These are phyloP conservation scores for Platalea minor DNA, from an alignment of 2,797 vertebrate species.

Conservation along the genomic window DNA sequence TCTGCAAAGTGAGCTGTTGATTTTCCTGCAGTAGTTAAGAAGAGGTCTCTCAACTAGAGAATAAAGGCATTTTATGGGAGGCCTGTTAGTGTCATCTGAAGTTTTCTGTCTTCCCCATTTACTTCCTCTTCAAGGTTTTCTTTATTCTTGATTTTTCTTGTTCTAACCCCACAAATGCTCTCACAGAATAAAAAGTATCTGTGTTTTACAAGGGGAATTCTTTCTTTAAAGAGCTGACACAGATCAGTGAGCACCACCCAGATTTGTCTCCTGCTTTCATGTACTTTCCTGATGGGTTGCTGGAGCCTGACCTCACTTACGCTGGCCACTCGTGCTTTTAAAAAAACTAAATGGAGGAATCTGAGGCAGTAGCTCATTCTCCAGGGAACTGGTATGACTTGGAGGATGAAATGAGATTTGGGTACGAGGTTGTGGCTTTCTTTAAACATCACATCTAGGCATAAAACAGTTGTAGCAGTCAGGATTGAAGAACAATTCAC, in stretches of 20 bases:
- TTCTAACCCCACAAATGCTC: neutral
- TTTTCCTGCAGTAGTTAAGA: neutral
- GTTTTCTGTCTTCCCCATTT: neutral
- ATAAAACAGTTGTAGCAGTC: neutral
- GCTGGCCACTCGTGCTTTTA: neutral
- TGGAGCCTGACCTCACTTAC: conserved; percentile 7
- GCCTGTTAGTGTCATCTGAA: neutral
- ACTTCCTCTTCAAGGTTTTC: neutral
- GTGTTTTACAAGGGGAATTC: neutral
- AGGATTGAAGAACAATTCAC: neutral
- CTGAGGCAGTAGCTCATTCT: neutral
- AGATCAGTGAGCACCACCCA: conserved; percentile 19
- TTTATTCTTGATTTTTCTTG: neutral
- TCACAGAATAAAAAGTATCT: neutral
- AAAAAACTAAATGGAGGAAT: neutral
- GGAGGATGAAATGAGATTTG: neutral
- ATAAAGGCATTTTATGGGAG: neutral
- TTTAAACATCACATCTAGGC: neutral
- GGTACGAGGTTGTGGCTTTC: neutral
- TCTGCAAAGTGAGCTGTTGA: neutral
- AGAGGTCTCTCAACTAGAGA: neutral
- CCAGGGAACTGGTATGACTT: neutral
- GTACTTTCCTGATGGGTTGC: neutral
- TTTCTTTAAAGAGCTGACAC: neutral
- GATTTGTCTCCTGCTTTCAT: conserved; percentile 17